phyloP scores from a whole-genome alignment of 2,888 invertebrate species.

The Abscondita cerata region DNA sequence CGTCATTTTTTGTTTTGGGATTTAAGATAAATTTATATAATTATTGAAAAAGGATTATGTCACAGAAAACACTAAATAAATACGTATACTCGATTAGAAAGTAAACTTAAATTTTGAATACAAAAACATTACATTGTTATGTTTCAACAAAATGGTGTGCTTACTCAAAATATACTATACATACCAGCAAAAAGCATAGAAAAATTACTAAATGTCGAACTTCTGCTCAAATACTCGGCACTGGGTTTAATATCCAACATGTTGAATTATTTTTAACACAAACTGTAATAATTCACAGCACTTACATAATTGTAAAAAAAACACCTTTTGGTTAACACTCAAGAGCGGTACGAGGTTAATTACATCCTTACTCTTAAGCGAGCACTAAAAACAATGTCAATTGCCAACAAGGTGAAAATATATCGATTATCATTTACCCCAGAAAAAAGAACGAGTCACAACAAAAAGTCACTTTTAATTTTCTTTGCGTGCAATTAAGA shows the following conservation, averaged over 20 bases:
- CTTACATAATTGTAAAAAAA: conserved; percentile 22
- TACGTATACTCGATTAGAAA: no score
- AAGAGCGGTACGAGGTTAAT: not conserved
- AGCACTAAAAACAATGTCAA: no score
- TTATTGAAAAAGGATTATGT: no score
- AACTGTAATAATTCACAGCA: conserved; percentile 21
- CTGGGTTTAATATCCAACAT: conserved; percentile 94
- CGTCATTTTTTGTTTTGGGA: no score
- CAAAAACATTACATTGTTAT: no score
- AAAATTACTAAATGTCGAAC: conserved; percentile 92
- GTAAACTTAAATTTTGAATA: no score
- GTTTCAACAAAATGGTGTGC: not conserved
- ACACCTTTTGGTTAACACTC: not conserved
- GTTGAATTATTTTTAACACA: conserved; percentile 31
- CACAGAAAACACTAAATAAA: no score
- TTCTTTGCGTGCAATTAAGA: not conserved
- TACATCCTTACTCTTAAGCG: not conserved
- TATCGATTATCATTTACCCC: no score
- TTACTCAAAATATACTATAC: conserved; percentile 4
- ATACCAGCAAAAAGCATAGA: conserved; percentile 86
- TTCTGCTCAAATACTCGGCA: conserved; percentile 89
- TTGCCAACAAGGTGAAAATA: no score
- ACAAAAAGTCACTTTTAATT: not conserved
- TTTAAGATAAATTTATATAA: no score
- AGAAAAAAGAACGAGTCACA: not conserved